These are phyloP conservation scores for Graptemys geographica DNA, from an alignment of 2,797 vertebrate species.

Conservation along the genomic window DNA sequence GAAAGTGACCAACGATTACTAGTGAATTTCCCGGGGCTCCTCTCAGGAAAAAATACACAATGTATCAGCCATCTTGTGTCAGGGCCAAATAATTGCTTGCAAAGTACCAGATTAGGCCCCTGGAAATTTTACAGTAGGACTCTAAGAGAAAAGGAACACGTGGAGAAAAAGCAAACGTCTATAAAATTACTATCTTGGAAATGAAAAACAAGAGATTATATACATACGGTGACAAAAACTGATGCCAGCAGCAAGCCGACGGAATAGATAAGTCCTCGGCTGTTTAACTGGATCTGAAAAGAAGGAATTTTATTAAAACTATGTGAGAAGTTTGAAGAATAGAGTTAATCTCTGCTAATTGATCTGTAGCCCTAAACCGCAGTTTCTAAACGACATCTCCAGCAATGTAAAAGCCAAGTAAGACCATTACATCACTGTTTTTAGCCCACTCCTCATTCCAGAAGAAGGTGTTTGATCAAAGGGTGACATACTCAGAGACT, in stretches of 20 bases:
- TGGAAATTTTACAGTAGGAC: not conserved
- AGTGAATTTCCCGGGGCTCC: not conserved
- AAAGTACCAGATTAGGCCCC: not conserved
- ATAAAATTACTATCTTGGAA: not conserved
- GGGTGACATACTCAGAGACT: rapidly evolving
- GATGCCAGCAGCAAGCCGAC: constrained; percentile 95
- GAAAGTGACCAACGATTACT: not conserved
- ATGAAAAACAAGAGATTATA: constrained; percentile 29
- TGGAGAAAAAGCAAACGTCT: not conserved
- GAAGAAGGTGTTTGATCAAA: not conserved
- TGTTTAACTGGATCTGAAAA: constrained; percentile 93
- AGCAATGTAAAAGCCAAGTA: not conserved
- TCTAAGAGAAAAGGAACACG: not conserved
- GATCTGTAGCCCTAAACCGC: not conserved
- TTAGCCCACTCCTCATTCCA: not conserved
- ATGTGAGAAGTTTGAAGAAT: constrained; percentile 29
- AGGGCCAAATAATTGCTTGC: not conserved
- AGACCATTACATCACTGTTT: not conserved
- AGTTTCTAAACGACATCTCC: not conserved
- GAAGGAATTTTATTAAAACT: constrained; percentile 58
- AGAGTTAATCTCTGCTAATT: not conserved
- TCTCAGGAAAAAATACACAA: not conserved
- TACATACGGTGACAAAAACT: constrained; percentile 94
- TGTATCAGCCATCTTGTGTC: not conserved
- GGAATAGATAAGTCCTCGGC: constrained; percentile 97